Conservation (phyloP, 2,113 vertebrate species). For the Phylloscopus whistleri region DNA sequence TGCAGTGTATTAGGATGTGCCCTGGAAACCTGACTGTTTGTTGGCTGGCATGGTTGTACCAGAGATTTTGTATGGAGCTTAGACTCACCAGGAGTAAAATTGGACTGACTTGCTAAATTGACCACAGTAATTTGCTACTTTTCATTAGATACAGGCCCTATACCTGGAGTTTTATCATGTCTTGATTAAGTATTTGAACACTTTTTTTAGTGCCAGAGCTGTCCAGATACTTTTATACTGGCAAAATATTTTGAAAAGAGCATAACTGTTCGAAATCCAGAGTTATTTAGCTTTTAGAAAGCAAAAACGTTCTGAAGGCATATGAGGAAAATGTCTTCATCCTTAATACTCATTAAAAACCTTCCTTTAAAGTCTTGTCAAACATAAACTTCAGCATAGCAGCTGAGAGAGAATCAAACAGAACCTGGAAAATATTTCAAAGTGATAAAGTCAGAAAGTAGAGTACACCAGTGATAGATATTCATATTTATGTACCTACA, state of each 20-base stretch:
- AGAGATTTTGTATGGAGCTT: not conserved
- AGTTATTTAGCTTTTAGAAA: slow-evolving; percentile 23
- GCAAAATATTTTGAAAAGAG: not conserved
- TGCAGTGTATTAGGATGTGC: not conserved
- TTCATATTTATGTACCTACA: not conserved
- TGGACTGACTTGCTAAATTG: not conserved
- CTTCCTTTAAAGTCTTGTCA: not conserved
- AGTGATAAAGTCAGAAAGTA: not conserved
- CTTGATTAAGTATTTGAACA: not conserved
- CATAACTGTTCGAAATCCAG: slow-evolving; percentile 5
- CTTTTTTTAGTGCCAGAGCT: not conserved
- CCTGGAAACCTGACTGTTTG: not conserved
- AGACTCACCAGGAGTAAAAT: not conserved
- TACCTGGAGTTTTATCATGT: not conserved
- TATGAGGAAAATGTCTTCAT: not conserved
- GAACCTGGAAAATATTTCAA: not conserved
- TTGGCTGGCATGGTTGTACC: not conserved
- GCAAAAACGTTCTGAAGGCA: not conserved
- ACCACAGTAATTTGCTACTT: not conserved
- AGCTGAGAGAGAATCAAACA: not conserved
- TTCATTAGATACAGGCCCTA: not conserved
- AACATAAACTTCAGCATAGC: not conserved
- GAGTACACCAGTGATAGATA: not conserved
- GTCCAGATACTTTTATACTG: not conserved
- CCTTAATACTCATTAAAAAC: not conserved